phyloP scores from a whole-genome alignment of 2,797 vertebrate species.

The Cyclura pinguis region DNA sequence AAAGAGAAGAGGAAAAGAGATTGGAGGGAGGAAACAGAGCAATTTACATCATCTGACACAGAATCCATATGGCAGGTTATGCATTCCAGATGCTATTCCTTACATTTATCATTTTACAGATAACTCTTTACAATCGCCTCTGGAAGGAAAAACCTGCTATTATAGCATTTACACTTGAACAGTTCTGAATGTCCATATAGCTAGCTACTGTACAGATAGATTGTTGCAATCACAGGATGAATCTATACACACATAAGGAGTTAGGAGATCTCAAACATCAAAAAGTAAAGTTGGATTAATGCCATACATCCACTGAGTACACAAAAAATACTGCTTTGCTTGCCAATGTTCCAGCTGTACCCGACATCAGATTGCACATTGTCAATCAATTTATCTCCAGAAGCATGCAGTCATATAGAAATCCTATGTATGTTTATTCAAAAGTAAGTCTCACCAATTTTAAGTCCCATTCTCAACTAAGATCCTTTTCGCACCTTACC shows the following conservation, averaged over 20 bases:
- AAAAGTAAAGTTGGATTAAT: not conserved
- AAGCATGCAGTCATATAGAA: not conserved
- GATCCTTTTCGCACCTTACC: no score
- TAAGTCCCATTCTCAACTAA: not conserved
- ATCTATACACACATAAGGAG: conserved; percentile 32
- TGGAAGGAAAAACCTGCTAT: conserved; percentile 41
- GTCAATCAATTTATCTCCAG: not conserved
- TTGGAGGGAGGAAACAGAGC: conserved; percentile 25
- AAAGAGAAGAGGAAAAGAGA: conserved; percentile 16
- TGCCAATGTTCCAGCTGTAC: not conserved
- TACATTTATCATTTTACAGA: conserved; percentile 52
- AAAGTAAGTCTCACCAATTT: not conserved
- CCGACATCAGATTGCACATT: not conserved
- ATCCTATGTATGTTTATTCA: not conserved
- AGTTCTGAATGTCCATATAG: conserved; percentile 35
- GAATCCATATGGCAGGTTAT: conserved; percentile 64
- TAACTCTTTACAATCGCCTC: conserved; percentile 50
- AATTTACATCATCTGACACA: conserved; percentile 51
- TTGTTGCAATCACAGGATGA: not conserved
- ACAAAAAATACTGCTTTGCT: not conserved
- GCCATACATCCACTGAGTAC: not conserved
- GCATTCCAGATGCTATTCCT: conserved; percentile 66
- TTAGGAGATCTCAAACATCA: not conserved
- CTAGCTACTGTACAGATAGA: not conserved
- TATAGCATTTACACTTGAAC: conserved; percentile 38